Percentiles rank a stretch among this genome's conserved stretches.
These are phyloP conservation scores for Fissipunctia ypsillon DNA, from an alignment of 2,888 invertebrate species.

Conservation along the genomic window DNA sequence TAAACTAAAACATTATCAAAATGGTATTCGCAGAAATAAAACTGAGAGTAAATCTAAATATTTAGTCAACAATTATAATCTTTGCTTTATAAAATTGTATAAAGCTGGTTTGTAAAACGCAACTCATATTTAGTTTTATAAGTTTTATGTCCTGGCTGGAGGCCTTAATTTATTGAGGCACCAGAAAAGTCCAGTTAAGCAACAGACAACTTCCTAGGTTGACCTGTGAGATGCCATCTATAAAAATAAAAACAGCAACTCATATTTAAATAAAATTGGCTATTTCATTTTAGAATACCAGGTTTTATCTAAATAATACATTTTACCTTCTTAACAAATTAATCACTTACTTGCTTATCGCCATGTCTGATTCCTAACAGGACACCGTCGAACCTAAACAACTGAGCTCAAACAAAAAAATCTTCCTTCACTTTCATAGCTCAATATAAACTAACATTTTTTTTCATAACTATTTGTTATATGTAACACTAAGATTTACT, in stretches of 20 bases:
- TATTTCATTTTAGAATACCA: slow-evolving; percentile 27
- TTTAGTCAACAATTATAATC: slow-evolving; percentile 12
- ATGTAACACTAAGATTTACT: slow-evolving; percentile 50
- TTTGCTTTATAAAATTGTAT: slow-evolving; percentile 22
- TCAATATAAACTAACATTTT: slow-evolving; percentile 53
- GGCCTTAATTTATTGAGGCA: too few species aligned
- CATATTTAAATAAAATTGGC: slow-evolving; percentile 31
- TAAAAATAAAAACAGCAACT: too few species aligned
- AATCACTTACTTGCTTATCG: slow-evolving; percentile 52
- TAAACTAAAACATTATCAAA: slow-evolving; percentile 3
- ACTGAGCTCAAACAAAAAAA: slow-evolving; percentile 35
- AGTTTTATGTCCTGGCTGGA: too few species aligned
- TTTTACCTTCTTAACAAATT: slow-evolving; percentile 48
- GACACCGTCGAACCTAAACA: background rate
- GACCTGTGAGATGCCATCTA: too few species aligned
- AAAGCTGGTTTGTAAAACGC: slow-evolving; percentile 22
- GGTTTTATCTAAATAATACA: slow-evolving; percentile 50
- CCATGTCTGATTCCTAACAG: slow-evolving; percentile 17
- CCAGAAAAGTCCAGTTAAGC: too few species aligned
- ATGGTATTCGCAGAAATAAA: slow-evolving; percentile 21
- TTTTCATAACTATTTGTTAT: slow-evolving; percentile 56
- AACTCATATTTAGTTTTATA: slow-evolving; percentile 35
- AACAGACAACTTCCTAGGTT: too few species aligned
- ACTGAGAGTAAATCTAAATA: slow-evolving; percentile 21
- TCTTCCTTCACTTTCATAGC: slow-evolving; percentile 33